Base-by-base conservation (phyloP, 2,888 invertebrate genomes). In the Macropis europaea region DNA sequence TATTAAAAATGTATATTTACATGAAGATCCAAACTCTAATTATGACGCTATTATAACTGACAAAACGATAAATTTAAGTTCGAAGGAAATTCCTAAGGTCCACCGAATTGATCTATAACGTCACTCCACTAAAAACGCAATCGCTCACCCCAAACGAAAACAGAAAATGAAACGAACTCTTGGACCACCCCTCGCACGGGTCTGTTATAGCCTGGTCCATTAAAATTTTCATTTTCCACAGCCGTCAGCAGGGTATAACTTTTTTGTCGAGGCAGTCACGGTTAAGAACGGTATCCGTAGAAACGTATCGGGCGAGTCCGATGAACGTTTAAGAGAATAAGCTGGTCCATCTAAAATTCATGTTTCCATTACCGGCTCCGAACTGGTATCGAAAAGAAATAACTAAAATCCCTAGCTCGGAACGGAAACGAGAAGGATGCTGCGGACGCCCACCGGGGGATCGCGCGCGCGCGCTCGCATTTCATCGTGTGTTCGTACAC, bases 291-390 rank as follows among this genome's bases (percentile, higher is more conserved):
- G 15, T 19, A 15, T 17, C 13, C 30, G 15, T 19, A n/a, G 42
- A 19, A 36, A 24, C 17, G 11, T n/a, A 36, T 26, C 32, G 24
- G 40, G 15, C 43, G 48, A 60, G n/a, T 60, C 40, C 17, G 66
- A 38, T 52, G 66, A 38, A 66, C 68, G 56, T 66, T n/a, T 66
- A 69, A 38, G 42, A 13, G 50, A 36, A 42, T 59, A 48, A 50
- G 50, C 59, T 34, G n/a, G 5, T 13, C 22, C 40, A 59, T 70
- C 59, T 40, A 67, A 67, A 67, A 70, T 70, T 70, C 68, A 70
- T 48, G 59, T 70, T 70, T 67, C 70, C 52, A 67, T 70, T 67
- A 70, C 59, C 52, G 53, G 59, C 17, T 47, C 52, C 42, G 34
- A 54, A n/a, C 47, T 13, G n/a, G 9, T 42, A 53, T 38, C 45